A percentile compares a stretch with the other conserved stretches of the same genome.
These are phyloP conservation scores for Monopis laevigella DNA, from an alignment of 2,888 invertebrate species.

Conservation along the genomic window DNA sequence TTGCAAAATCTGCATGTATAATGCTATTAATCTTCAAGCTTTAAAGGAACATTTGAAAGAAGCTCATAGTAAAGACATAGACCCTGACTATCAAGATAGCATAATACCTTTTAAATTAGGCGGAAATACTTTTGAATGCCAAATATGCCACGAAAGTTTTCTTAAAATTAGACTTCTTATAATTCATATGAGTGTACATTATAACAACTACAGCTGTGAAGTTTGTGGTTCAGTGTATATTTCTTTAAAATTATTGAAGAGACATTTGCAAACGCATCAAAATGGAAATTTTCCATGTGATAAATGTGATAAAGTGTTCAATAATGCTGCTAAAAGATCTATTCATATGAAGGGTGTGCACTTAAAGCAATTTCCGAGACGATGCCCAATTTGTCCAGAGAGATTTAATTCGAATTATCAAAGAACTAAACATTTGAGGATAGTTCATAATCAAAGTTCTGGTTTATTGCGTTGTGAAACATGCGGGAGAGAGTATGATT, in stretches of 20 bases:
- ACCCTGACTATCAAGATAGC: constrained; percentile 33
- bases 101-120: constrained; percentile 44
- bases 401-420: constrained; percentile 46
- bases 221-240: constrained; percentile 43
- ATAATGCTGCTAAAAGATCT: constrained; percentile 34
- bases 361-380: constrained; percentile 32
- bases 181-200: constrained; percentile 52
- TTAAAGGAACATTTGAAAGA: constrained; percentile 38
- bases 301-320: constrained; percentile 45
- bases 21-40: constrained; percentile 25
- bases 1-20: constrained; percentile 36
- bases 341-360: constrained; percentile 41
- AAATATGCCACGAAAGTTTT: constrained; percentile 37
- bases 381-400: constrained; percentile 45
- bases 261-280: constrained; percentile 39
- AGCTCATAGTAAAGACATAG: constrained; percentile 33
- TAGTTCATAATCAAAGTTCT: constrained; percentile 36
- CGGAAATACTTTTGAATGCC: constrained; percentile 35
- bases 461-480: constrained; percentile 37
- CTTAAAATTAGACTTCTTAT: constrained; percentile 36
- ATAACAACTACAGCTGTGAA: constrained; percentile 48
- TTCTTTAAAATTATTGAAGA: constrained; percentile 31
- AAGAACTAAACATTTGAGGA: constrained; percentile 41
- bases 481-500: constrained; percentile 41
- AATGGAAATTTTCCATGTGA: constrained; percentile 41